Conservation (phyloP, 2,113 vertebrate species). For the Anseranas semipalmata region DNA sequence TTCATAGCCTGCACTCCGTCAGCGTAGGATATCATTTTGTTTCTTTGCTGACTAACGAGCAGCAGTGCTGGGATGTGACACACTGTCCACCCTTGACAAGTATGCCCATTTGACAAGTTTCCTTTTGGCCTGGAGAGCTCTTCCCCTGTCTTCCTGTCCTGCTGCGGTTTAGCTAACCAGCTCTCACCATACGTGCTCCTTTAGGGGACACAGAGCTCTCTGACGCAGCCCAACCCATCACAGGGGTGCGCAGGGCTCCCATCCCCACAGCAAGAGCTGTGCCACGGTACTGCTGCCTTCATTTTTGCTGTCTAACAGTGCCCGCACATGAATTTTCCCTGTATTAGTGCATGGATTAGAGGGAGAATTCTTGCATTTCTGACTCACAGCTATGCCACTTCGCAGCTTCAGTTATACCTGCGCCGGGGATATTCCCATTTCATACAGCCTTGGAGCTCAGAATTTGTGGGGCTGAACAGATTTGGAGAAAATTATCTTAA, state of each 20-base stretch:
- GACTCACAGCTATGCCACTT: background rate
- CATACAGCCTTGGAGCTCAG: background rate
- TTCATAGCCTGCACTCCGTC: background rate
- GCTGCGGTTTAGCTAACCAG: background rate
- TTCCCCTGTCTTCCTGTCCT: background rate
- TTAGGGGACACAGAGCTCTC: background rate
- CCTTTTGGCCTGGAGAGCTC: background rate
- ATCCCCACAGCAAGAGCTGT: background rate
- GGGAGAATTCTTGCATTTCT: background rate
- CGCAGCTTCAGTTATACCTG: background rate
- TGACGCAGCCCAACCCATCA: background rate
- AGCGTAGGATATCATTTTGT: background rate
- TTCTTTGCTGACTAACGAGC: background rate
- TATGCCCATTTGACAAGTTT: background rate
- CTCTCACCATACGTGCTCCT: background rate
- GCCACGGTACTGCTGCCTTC: background rate
- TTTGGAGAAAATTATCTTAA: slow-evolving; percentile 5
- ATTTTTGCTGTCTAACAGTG: background rate
- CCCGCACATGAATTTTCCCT: background rate
- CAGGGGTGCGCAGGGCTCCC: background rate
- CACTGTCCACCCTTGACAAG: background rate
- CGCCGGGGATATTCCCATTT: background rate
- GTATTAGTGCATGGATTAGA: background rate
- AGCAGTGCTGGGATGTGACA: background rate
- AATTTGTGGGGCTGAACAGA: background rate